These are phyloP conservation scores for Yponomeuta plumbellus DNA, from an alignment of 2,888 invertebrate species.

Conservation along the genomic window DNA sequence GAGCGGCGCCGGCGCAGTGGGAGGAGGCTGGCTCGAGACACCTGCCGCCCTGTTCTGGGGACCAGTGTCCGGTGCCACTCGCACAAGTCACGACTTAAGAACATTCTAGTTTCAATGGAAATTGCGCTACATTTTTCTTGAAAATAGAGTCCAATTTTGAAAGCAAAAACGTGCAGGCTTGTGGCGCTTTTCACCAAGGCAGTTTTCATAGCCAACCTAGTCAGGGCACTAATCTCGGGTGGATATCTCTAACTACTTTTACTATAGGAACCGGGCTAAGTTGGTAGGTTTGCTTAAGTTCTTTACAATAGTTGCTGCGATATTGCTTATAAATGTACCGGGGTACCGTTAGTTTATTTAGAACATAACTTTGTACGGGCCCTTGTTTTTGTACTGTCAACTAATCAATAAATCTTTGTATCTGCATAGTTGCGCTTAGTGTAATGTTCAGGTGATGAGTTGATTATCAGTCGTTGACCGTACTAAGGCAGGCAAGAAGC, in stretches of 20 bases:
- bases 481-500: too few relatives aligned
- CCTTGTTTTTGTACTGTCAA: neutral
- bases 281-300: conserved; percentile 44
- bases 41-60: conserved; percentile 73
- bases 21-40: conserved; percentile 69
- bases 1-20: conserved; percentile 63
- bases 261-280: conserved; percentile 49
- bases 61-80: conserved; percentile 45
- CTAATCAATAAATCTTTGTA: too few relatives aligned
- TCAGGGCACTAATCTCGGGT: conserved; percentile 63
- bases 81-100: conserved; percentile 32
- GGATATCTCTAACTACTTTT: conserved; percentile 68
- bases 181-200: conserved; percentile 25
- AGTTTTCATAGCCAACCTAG: conserved; percentile 47
- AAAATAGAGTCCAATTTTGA: conserved; percentile 33
- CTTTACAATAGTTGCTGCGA: conserved; percentile 37
- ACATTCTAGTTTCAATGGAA: conserved; percentile 27
- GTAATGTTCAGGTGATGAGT: too few relatives aligned
- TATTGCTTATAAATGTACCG: neutral
- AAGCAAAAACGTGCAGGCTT: neutral
- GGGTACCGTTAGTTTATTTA: neutral
- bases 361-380: neutral
- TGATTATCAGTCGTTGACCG: too few relatives aligned
- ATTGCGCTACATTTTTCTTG: conserved; percentile 35
- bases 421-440: too few relatives aligned